Conservation (phyloP, 2,888 invertebrate genomes). For the Coelopa pilipes region DNA sequence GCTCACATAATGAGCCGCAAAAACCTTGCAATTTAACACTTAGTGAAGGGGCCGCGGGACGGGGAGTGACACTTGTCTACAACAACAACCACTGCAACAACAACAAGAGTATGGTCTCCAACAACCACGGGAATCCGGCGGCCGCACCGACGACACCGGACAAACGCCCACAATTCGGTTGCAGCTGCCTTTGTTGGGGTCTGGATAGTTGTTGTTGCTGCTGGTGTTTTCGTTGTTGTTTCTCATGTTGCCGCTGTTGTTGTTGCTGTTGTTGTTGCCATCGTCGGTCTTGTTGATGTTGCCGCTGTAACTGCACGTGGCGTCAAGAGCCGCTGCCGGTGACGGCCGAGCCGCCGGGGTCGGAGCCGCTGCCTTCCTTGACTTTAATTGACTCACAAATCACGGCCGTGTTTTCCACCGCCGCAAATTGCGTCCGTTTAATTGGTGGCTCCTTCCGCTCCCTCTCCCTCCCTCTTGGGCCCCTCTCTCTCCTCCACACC, state of each 20-base stretch:
- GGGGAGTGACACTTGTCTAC: not conserved
- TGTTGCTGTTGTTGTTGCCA: not conserved
- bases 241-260: slow-evolving; percentile 24
- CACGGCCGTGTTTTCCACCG: slow-evolving; percentile 63
- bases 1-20: not conserved
- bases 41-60: not conserved
- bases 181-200: not conserved
- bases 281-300: too few relatives aligned
- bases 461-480: too few relatives aligned
- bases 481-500: too few relatives aligned
- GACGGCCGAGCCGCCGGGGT: too few relatives aligned
- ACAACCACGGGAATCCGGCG: slow-evolving; percentile 45
- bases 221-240: not conserved
- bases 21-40: slow-evolving; percentile 9
- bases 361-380: slow-evolving; percentile 56
- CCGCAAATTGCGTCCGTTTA: too few relatives aligned
- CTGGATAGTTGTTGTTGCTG: not conserved
- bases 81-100: slow-evolving; percentile 3
- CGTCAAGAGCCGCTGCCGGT: too few relatives aligned
- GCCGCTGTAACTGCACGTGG: slow-evolving; percentile 27
- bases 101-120: not conserved
- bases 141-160: not conserved
- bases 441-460: too few relatives aligned
- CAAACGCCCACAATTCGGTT: slow-evolving; percentile 20
- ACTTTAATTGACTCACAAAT: slow-evolving; percentile 66